These are phyloP conservation scores for Nomada fucata DNA, from an alignment of 2,888 invertebrate genomes.

Conservation along the genomic window DNA sequence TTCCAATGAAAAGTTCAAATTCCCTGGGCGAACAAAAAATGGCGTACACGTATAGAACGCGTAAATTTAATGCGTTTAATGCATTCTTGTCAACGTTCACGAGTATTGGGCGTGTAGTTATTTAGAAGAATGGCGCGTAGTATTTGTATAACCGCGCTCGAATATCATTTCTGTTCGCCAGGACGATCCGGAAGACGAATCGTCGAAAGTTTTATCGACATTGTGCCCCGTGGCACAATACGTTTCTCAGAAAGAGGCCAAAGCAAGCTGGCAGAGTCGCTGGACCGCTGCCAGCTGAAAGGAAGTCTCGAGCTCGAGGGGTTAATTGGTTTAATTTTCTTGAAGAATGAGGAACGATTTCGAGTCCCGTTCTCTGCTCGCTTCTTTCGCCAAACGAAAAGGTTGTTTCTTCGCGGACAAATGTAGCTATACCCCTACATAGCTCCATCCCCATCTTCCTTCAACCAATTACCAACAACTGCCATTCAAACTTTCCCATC, in stretches of 20 bases:
- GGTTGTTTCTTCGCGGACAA: constrained; percentile 26
- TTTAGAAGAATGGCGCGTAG: not conserved
- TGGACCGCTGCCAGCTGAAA: constrained; percentile 46
- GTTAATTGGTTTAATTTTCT: constrained; percentile 58
- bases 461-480: not conserved
- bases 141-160: too few relatives aligned
- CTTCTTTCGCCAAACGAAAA: constrained; percentile 39
- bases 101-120: not conserved
- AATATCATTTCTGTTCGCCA: not conserved
- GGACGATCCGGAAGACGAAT: constrained; percentile 10
- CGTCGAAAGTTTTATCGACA: constrained; percentile 32
- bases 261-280: not conserved
- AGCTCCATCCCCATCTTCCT: not conserved
- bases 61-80: not conserved
- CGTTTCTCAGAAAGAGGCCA: constrained; percentile 5
- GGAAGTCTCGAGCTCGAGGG: constrained; percentile 43
- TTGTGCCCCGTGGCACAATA: constrained; percentile 1
- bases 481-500: not conserved
- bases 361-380: constrained; percentile 10
- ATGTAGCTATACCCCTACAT: constrained; percentile 6
- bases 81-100: not conserved
- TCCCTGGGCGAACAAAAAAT: not conserved
- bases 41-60: not conserved
- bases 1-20: not conserved
- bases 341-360: constrained; percentile 30